Percentiles rank a stretch among this genome's conserved stretches.
phyloP scores from a whole-genome alignment of 2,888 invertebrate genomes.

The Lordiphosa fenestrarum region DNA sequence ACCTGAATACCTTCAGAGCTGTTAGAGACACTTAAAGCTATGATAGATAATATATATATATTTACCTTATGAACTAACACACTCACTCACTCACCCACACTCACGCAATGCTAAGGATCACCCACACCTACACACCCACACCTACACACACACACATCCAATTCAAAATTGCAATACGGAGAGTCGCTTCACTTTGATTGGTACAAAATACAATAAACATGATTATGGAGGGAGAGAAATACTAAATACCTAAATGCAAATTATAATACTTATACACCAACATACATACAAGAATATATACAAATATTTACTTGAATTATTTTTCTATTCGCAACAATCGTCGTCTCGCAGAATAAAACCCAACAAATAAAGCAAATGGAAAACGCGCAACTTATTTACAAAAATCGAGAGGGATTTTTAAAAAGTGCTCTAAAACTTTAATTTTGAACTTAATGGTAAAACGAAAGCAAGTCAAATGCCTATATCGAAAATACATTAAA shows the following conservation, averaged over 20 bases:
- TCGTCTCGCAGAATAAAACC: conserved; percentile 30
- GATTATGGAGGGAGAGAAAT: conserved; percentile 21
- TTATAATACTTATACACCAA: conserved; percentile 64
- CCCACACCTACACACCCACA: conserved; percentile 14
- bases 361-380: conserved; percentile 18
- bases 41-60: conserved; percentile 61
- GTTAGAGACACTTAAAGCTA: conserved; percentile 68
- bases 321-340: conserved; percentile 72
- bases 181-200: conserved; percentile 57
- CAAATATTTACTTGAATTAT: conserved; percentile 68
- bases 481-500: conserved; percentile 47
- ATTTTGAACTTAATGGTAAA: no score
- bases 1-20: conserved; percentile 76
- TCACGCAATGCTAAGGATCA: conserved; percentile 24
- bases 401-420: conserved; percentile 58
- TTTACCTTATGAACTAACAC: conserved; percentile 51
- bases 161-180: conserved; percentile 50
- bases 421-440: conserved; percentile 42
- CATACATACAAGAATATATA: conserved; percentile 47
- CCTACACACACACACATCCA: conserved; percentile 8
- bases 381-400: conserved; percentile 59
- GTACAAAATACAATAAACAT: conserved; percentile 68
- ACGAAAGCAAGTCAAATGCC: conserved; percentile 37
- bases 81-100: conserved; percentile 23
- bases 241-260: conserved; percentile 63